Evolutionary conservation across 2,888 invertebrate genomes (phyloP).

Genomic region (Apamea anceps): DNA sequence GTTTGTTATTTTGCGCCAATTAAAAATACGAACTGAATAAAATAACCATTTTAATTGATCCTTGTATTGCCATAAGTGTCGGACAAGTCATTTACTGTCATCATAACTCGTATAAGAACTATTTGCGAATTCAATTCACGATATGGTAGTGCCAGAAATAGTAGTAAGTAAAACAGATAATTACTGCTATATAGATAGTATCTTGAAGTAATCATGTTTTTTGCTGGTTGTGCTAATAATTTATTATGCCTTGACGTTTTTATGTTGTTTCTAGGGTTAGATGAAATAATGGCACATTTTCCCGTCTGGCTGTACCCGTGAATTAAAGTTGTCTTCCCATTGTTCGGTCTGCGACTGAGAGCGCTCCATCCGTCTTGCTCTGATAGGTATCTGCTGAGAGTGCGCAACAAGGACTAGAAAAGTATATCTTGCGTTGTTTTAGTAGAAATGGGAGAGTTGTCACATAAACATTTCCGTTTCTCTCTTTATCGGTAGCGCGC

Average conservation of each 20-base stretch:
- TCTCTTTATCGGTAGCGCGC: conserved; percentile 27
- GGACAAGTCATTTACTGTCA: conserved; percentile 64
- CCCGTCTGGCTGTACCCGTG: conserved; percentile 69
- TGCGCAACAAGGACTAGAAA: conserved; percentile 69
- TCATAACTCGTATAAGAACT: conserved; percentile 63
- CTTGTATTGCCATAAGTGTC: conserved; percentile 63
- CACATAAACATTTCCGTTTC: conserved; percentile 48
- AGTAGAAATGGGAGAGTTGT: conserved; percentile 61
- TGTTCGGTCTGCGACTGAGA: conserved; percentile 74
- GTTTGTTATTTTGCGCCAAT: conserved; percentile 68
- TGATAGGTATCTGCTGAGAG: conserved; percentile 79
- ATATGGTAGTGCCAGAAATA: conserved; percentile 47
- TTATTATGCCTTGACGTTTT: conserved; percentile 60
- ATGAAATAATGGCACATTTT: conserved; percentile 68
- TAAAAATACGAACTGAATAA: conserved; percentile 60
- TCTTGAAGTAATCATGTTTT: conserved; percentile 41
- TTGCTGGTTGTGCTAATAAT: conserved; percentile 37
- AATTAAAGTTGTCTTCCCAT: conserved; percentile 73
- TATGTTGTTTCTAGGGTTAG: conserved; percentile 50
- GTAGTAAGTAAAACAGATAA: conserved; percentile 54
- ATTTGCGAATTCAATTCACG: conserved; percentile 58
- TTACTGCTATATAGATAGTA: conserved; percentile 54
- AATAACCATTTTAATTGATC: conserved; percentile 64
- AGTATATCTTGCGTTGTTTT: conserved; percentile 56
- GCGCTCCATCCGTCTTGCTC: conserved; percentile 79